Percentiles rank a stretch among this genome's conserved stretches.
phyloP scores from a whole-genome alignment of 1,140 invertebrate species.

The Microvelia longipes region DNA sequence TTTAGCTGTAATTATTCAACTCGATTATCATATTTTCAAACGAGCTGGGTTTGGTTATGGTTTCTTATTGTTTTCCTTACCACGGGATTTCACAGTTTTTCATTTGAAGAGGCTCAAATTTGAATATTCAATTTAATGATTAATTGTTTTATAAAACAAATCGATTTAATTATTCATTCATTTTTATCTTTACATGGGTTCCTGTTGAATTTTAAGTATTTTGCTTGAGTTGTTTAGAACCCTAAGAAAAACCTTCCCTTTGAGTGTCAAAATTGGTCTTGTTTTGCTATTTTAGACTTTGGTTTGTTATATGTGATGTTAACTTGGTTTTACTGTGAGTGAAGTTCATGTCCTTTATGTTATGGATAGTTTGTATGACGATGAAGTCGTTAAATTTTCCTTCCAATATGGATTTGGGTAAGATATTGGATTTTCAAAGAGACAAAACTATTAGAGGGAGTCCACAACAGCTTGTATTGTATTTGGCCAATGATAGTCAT shows the following conservation, averaged over 20 bases:
- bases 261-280: neutral
- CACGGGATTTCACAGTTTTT: too few species aligned
- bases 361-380: neutral
- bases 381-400: neutral
- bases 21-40: too few species aligned
- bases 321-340: neutral
- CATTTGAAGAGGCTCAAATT: too few species aligned
- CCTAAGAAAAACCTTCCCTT: neutral
- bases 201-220: neutral
- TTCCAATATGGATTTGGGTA: neutral
- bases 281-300: neutral
- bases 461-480: neutral
- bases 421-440: neutral
- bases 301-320: neutral
- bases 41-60: too few species aligned
- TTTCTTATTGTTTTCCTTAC: too few species aligned
- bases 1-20: too few species aligned
- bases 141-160: too few species aligned
- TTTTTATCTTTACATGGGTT: neutral
- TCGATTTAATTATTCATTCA: too few species aligned
- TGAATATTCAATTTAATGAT: too few species aligned
- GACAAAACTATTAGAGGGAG: neutral
- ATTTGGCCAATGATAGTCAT: neutral
- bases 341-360: too few species aligned
- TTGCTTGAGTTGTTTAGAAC: neutral